These are phyloP conservation scores for Drosophila mayri DNA, from an alignment of 1,140 invertebrate genomes.

Conservation along the genomic window DNA sequence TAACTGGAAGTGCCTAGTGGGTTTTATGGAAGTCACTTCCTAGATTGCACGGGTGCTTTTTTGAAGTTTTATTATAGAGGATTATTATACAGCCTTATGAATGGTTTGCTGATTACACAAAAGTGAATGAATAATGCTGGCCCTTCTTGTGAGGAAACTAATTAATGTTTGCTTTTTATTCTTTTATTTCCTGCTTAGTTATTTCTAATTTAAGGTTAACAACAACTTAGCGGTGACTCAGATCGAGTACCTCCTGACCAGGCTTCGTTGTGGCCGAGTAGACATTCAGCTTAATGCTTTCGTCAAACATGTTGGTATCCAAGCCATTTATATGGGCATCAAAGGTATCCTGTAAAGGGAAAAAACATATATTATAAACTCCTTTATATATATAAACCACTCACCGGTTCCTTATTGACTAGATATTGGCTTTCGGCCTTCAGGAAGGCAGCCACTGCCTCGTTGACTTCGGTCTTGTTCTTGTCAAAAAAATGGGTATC, in stretches of 20 bases:
- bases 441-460: slow-evolving; percentile 40
- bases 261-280: slow-evolving; percentile 55
- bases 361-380: background rate
- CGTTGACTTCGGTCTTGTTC: slow-evolving; percentile 47
- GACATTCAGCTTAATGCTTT: slow-evolving; percentile 40
- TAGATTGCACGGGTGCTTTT: slow-evolving; percentile 25
- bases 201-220: background rate
- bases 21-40: slow-evolving; percentile 14
- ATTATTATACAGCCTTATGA: background rate
- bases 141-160: no score
- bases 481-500: slow-evolving; percentile 31
- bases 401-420: slow-evolving; percentile 1
- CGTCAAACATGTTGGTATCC: slow-evolving; percentile 51
- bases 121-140: slow-evolving; percentile 12
- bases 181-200: no score
- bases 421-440: slow-evolving; percentile 38
- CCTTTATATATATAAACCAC: background rate
- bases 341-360: slow-evolving; percentile 18
- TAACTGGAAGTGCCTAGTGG: slow-evolving; percentile 3
- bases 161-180: background rate
- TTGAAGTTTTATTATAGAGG: slow-evolving; percentile 3
- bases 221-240: background rate
- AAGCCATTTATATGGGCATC: slow-evolving; percentile 39
- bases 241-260: background rate
- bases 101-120: background rate